Evolutionary conservation across 2,888 invertebrate species (phyloP), one percentile per base, ranked within the genome.

Genomic region (Campoplex nolae): DNA sequence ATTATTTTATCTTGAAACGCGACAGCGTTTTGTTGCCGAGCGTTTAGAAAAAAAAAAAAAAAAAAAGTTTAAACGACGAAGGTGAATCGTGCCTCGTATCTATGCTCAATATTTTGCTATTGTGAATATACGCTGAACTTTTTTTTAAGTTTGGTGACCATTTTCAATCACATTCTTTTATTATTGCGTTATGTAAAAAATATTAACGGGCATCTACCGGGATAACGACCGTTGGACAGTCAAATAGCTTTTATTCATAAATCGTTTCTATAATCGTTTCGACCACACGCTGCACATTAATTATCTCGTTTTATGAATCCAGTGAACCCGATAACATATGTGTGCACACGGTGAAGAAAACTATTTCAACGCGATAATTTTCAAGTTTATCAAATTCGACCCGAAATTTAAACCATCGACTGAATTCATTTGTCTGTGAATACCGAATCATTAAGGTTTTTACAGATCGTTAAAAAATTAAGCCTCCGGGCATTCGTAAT

Each of bases 231-330:
- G 28, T 65, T 38, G 9, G 32, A 28, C 6, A 35, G 54, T 32
- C 48, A 23, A 32, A 28, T n/a, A 48, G 48, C 48, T 16, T 18
- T 32, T 45, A 56, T 32, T 45, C 48, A 0, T 11, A 58, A 76
- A 62, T 76, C 56, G 32, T 76, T 76, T 76, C 56, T 45, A 56
- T 35, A 54, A 23, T 73, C 54, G 32, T 54, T 73, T 4, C 13
- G 9, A 54, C 51, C 32, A 67, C 11, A 23, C n/a, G 67, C n/a
- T 16, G 70, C 35, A 35, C 32, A 18, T 32, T 71, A 51, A 48
- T 32, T 28, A 35, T 35, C 8, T 38, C 38, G 11, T 73, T 73
- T 56, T 73, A 18, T 51, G 11, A 42, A 8, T 42, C 9, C 42
- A n/a, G 38, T 38, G 28, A 73, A 13, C n/a, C 9, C 18, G 32